These are phyloP conservation scores for Merluccius polli DNA, from an alignment of 2,797 vertebrate genomes.

Conservation along the genomic window DNA sequence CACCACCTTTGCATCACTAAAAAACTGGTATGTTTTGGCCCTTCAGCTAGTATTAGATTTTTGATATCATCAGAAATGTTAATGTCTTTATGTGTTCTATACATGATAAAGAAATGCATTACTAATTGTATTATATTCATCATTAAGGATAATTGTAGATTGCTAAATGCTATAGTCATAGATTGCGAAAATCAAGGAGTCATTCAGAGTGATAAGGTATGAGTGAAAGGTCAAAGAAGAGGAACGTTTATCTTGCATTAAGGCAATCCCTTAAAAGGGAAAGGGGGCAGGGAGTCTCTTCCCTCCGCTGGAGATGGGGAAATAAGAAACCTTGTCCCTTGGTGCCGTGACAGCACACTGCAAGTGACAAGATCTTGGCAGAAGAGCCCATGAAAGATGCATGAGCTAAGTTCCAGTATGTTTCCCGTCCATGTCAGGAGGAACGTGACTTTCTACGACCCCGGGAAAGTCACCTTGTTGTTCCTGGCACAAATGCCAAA, in stretches of 20 bases:
- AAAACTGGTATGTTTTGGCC: too few species aligned
- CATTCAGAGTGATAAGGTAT: background rate
- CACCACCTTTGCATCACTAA: too few species aligned
- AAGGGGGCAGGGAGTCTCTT: background rate
- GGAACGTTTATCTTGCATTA: background rate
- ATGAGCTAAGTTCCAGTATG: slow-evolving; percentile 38
- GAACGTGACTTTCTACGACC: slow-evolving; percentile 15
- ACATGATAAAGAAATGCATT: background rate
- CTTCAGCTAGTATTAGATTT: too few species aligned
- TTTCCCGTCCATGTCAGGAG: slow-evolving; percentile 28
- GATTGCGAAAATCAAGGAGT: background rate
- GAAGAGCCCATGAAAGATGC: slow-evolving; percentile 50
- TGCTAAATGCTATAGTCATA: background rate
- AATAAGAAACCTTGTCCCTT: slow-evolving; percentile 18
- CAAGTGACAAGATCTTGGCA: slow-evolving; percentile 37
- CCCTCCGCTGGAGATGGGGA: slow-evolving; percentile 10
- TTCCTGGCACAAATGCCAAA: background rate
- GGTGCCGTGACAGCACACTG: slow-evolving; percentile 25
- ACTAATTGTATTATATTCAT: background rate
- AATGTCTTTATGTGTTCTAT: too few species aligned
- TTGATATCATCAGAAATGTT: too few species aligned
- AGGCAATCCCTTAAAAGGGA: background rate
- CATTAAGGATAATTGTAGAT: background rate
- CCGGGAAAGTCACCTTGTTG: slow-evolving; percentile 23
- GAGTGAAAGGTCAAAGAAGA: background rate